Conservation (phyloP, 2,888 invertebrate genomes). For the Malacosoma neustria region DNA sequence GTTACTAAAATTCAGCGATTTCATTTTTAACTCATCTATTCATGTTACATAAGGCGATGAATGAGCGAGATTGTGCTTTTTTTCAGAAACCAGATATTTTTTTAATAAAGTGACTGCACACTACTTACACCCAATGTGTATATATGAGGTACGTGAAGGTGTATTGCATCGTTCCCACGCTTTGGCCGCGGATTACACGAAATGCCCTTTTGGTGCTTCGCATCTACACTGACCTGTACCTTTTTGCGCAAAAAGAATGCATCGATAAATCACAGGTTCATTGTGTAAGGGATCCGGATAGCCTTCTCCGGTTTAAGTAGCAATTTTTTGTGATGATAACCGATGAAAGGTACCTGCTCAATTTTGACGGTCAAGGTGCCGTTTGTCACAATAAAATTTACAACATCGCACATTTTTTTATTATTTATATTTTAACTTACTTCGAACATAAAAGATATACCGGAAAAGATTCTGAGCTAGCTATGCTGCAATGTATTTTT, state of each 20-base stretch:
- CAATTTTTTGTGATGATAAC: constrained; percentile 39
- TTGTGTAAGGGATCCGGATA: constrained; percentile 53
- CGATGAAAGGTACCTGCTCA: constrained; percentile 63
- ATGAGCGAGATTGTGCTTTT: too few relatives aligned
- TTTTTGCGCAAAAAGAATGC: constrained; percentile 67
- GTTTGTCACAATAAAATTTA: constrained; percentile 58
- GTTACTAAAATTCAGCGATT: too few relatives aligned
- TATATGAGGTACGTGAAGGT: background rate
- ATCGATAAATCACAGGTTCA: constrained; percentile 65
- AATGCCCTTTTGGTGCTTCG: constrained; percentile 71
- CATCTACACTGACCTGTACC: constrained; percentile 60
- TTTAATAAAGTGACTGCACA: too few relatives aligned
- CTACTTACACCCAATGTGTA: too few relatives aligned
- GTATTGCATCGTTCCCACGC: constrained; percentile 50
- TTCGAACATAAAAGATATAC: background rate
- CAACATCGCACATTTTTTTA: constrained; percentile 26
- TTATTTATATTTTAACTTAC: constrained; percentile 3
- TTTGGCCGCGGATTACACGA: constrained; percentile 57
- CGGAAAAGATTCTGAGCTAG: background rate
- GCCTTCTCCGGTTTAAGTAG: constrained; percentile 36
- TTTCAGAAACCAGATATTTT: too few relatives aligned
- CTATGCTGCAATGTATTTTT: background rate
- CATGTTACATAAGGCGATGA: too few relatives aligned
- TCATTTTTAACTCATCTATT: too few relatives aligned
- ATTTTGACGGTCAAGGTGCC: constrained; percentile 67